These are phyloP conservation scores for Phylloscopus collybita DNA, from an alignment of 2,797 vertebrate species.

Conservation along the genomic window DNA sequence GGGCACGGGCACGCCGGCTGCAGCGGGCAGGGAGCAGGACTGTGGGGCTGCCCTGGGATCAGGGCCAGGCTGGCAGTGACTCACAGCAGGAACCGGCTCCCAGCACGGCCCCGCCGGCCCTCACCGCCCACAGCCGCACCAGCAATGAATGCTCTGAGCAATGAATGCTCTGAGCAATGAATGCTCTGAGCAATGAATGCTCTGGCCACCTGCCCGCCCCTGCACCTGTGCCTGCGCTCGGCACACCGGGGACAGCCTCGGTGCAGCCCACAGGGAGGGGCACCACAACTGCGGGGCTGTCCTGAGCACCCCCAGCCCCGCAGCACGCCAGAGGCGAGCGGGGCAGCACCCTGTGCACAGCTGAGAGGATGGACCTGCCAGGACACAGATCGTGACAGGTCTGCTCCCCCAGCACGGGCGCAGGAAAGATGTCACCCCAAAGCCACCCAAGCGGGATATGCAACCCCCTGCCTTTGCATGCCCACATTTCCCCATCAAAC, in stretches of 20 bases:
- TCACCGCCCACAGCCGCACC: rapidly evolving
- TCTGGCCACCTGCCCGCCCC: rapidly evolving
- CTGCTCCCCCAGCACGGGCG: rapidly evolving
- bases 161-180: rapidly evolving
- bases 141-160: background rate
- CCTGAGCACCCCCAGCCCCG: background rate
- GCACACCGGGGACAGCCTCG: rapidly evolving
- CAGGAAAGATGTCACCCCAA: background rate
- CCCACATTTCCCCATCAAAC: background rate
- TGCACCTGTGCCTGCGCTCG: rapidly evolving
- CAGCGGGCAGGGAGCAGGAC: background rate
- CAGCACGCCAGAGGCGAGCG: rapidly evolving
- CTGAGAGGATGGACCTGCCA: rapidly evolving
- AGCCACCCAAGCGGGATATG: rapidly evolving
- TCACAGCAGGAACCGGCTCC: background rate
- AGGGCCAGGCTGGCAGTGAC: background rate
- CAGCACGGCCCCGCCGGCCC: background rate
- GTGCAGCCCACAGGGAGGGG: background rate
- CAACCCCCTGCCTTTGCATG: background rate
- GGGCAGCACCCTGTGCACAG: background rate
- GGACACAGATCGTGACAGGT: background rate
- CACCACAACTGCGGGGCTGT: background rate
- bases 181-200: no score
- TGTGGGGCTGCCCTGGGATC: background rate
- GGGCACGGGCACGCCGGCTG: rapidly evolving